Conservation (phyloP, 2,888 invertebrate genomes). For the Phragmatobia fuliginosa region DNA sequence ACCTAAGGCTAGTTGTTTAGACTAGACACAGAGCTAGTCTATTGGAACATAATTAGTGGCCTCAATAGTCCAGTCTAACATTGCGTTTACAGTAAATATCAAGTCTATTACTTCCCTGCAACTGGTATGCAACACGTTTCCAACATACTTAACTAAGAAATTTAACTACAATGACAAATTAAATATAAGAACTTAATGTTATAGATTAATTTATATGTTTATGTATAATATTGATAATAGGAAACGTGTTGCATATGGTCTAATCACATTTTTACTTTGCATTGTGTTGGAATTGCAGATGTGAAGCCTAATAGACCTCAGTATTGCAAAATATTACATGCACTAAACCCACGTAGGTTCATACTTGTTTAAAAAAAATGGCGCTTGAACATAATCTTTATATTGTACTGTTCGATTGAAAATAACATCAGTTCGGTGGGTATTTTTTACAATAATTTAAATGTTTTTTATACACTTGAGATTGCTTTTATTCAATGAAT, state of each 20-base stretch:
- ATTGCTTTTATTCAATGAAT: conserved; percentile 53
- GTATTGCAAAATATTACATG: conserved; percentile 25
- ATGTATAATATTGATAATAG: conserved; percentile 7
- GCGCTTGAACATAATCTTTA: conserved; percentile 19
- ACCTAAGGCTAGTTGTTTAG: conserved; percentile 72
- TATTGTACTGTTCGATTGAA: conserved; percentile 57
- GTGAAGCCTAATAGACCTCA: conserved; percentile 32
- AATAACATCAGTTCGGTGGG: conserved; percentile 68
- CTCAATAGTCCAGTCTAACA: conserved; percentile 51
- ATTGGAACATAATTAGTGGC: conserved; percentile 69
- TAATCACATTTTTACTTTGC: conserved; percentile 30
- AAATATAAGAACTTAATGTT: conserved; percentile 6
- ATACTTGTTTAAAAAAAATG: conserved; percentile 35
- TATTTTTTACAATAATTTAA: conserved; percentile 58
- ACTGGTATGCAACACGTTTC: conserved; percentile 22
- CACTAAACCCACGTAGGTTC: conserved; percentile 53
- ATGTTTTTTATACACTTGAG: conserved; percentile 58
- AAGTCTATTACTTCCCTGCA: conserved; percentile 28
- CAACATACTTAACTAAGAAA: conserved; percentile 7
- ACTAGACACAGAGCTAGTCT: conserved; percentile 73
- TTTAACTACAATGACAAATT: conserved; percentile 3
- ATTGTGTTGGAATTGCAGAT: conserved; percentile 55
- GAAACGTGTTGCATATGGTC: conserved; percentile 25
- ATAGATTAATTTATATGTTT: not conserved
- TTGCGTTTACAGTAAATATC: conserved; percentile 19